Percentiles rank a stretch among this genome's conserved stretches.
phyloP scores from a whole-genome alignment of 1,140 invertebrate genomes.

The Dryas iulia region DNA sequence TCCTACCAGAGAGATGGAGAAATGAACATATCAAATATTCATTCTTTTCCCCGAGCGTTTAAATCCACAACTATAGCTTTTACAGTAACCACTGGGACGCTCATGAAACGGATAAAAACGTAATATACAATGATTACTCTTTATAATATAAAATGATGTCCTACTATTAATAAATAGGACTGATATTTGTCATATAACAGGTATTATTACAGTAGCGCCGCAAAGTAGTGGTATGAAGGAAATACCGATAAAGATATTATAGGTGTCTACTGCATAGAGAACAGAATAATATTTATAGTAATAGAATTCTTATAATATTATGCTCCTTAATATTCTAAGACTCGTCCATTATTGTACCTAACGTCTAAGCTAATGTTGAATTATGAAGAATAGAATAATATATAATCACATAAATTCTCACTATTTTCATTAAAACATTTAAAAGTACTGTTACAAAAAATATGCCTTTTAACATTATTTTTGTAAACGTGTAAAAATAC shows the following conservation, averaged over 20 bases:
- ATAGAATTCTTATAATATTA: background rate
- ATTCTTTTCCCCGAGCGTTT: no score
- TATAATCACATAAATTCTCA: conserved; percentile 2
- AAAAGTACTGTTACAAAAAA: background rate
- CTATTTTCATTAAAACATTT: background rate
- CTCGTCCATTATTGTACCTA: background rate
- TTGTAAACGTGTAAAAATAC: conserved; percentile 2
- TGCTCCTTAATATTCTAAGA: background rate
- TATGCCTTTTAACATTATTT: background rate
- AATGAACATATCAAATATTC: no score
- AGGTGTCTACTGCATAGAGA: background rate
- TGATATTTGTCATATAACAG: no score
- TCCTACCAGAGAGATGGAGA: no score
- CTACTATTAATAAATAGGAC: no score
- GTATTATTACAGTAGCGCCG: background rate
- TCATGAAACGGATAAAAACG: no score
- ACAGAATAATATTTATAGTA: background rate
- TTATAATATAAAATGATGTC: no score
- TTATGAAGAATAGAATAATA: background rate
- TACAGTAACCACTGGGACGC: no score
- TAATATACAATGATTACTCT: no score
- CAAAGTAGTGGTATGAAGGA: background rate
- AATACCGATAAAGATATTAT: background rate
- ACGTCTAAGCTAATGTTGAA: background rate
- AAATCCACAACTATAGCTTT: no score